Conservation (phyloP, 2,797 vertebrate species). For the Poecile montanus region DNA sequence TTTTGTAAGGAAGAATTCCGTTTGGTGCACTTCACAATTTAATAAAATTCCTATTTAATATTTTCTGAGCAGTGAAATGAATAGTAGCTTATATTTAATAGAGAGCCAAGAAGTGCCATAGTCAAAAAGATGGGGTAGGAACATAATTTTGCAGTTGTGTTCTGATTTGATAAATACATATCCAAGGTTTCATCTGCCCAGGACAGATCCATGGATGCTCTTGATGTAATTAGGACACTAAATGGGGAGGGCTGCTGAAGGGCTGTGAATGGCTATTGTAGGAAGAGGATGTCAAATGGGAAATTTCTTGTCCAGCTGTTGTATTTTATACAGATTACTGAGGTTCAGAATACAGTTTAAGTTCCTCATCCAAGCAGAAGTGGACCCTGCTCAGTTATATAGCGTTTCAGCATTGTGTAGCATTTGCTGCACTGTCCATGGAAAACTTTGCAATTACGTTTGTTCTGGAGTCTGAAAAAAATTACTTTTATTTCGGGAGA, state of each 20-base stretch:
- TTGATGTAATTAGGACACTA: not conserved
- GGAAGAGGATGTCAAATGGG: not conserved
- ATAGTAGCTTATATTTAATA: not conserved
- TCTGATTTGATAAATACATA: not conserved
- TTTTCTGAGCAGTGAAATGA: not conserved
- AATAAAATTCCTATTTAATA: not conserved
- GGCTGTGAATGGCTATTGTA: not conserved
- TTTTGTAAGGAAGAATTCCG: not conserved
- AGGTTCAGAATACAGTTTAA: not conserved
- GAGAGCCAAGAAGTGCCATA: not conserved
- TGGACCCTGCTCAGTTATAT: not conserved
- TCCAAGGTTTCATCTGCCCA: not conserved
- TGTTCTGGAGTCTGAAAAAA: not conserved
- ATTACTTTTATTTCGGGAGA: not conserved
- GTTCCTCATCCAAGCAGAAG: not conserved
- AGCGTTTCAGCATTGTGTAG: not conserved
- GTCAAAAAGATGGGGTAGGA: not conserved
- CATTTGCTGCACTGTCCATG: not conserved
- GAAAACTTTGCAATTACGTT: not conserved
- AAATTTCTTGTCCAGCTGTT: not conserved
- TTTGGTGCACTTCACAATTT: not conserved
- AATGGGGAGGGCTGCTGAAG: not conserved
- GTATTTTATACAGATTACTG: not conserved
- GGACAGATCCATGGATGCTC: not conserved
- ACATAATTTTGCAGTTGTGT: not conserved